Evolutionary conservation across 2,888 invertebrate species (phyloP).

Genomic region (Drosophila subquinaria): DNA sequence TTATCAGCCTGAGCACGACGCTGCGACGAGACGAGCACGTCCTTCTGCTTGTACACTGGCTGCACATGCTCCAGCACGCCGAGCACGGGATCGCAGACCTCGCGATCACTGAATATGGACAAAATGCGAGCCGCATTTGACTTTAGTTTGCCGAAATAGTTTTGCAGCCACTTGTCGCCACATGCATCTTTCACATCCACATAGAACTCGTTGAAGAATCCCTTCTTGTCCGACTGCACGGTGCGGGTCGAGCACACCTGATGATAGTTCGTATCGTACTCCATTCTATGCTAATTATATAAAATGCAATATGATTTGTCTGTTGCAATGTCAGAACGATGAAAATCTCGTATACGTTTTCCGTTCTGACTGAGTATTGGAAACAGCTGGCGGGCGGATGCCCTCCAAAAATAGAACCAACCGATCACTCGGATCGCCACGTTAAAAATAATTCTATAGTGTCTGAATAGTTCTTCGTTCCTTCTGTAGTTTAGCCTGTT

Average conservation of each 20-base stretch:
- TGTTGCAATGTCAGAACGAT: constrained; percentile 15
- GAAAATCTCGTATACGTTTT: constrained; percentile 51
- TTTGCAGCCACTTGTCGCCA: constrained; percentile 87
- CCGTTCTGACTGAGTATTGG: constrained; percentile 49
- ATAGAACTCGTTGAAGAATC: constrained; percentile 90
- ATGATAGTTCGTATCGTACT: constrained; percentile 86
- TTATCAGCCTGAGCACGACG: constrained; percentile 88
- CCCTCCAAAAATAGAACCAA: constrained; percentile 70
- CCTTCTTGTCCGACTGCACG: constrained; percentile 90
- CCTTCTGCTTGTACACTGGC: constrained; percentile 89
- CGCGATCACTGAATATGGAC: constrained; percentile 85
- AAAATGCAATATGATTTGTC: constrained; percentile 52
- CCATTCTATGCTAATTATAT: constrained; percentile 64
- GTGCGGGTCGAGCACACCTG: constrained; percentile 91
- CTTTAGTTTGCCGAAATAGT: constrained; percentile 87
- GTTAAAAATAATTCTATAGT: constrained; percentile 64
- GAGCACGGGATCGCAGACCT: constrained; percentile 86
- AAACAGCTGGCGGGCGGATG: constrained; percentile 69
- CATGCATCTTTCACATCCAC: constrained; percentile 86
- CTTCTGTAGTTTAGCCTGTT: constrained; percentile 11
- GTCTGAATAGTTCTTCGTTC: constrained; percentile 20
- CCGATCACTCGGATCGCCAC: constrained; percentile 52
- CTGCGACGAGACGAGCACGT: constrained; percentile 88
- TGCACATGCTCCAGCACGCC: constrained; percentile 89
- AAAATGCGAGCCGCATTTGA: constrained; percentile 88